A percentile compares a stretch with the other conserved stretches of the same genome.
Conservation (phyloP, 2,888 invertebrate genomes). For the Agrochola litura region DNA sequence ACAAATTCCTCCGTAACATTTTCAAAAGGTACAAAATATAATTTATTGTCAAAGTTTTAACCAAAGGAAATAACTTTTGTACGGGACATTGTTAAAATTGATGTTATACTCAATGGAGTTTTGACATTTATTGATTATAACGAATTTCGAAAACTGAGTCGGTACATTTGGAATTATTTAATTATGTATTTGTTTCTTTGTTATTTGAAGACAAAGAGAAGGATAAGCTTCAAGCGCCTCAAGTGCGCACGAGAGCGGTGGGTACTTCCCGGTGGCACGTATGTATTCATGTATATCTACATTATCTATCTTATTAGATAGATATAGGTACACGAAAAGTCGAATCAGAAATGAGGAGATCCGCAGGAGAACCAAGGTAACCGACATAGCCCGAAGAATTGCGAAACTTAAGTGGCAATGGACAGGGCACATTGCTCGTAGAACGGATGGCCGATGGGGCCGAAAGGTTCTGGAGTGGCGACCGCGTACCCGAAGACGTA, state of each 20-base stretch:
- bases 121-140: conserved; percentile 62
- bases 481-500: too few species aligned
- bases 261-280: conserved; percentile 3
- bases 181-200: conserved; percentile 15
- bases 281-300: background rate
- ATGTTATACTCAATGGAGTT: conserved; percentile 58
- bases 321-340: too few species aligned
- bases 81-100: conserved; percentile 54
- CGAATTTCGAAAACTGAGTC: conserved; percentile 32
- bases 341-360: too few species aligned
- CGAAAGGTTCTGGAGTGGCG: too few species aligned
- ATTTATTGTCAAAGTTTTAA: conserved; percentile 64
- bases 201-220: conserved; percentile 34
- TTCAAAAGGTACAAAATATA: conserved; percentile 56
- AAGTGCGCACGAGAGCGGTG: conserved; percentile 18
- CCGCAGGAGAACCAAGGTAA: too few species aligned
- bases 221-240: conserved; percentile 21
- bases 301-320: background rate
- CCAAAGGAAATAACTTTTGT: conserved; percentile 56
- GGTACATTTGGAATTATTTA: conserved; percentile 35
- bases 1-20: conserved; percentile 45
- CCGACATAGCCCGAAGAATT: too few species aligned
- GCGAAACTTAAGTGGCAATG: too few species aligned
- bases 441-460: too few species aligned
- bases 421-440: too few species aligned